Percentiles rank a stretch among this genome's conserved stretches.
These are phyloP conservation scores for Biston stratarius DNA, from an alignment of 2,888 invertebrate species.

Conservation along the genomic window DNA sequence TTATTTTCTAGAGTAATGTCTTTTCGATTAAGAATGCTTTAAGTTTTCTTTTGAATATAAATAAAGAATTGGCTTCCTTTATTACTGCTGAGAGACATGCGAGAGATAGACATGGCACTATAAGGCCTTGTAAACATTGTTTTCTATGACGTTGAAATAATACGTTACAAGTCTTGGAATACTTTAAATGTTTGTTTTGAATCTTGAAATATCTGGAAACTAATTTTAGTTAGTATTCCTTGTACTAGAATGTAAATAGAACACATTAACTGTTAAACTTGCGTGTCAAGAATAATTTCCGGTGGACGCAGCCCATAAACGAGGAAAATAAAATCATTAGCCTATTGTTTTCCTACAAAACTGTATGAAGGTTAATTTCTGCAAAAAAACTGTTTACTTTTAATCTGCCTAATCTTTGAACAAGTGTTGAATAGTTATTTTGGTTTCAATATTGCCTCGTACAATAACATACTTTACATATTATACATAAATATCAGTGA, in stretches of 20 bases:
- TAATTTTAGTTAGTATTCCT: neutral
- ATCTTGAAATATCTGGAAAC: neutral
- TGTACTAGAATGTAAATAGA: constrained; percentile 27
- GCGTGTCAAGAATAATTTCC: constrained; percentile 42
- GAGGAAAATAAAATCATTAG: constrained; percentile 42
- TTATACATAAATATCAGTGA: constrained; percentile 18
- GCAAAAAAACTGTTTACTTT: constrained; percentile 12
- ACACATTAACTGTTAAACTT: constrained; percentile 19
- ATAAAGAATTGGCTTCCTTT: too few species aligned
- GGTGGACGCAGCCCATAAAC: constrained; percentile 34
- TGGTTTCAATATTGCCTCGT: neutral
- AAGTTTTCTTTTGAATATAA: too few species aligned
- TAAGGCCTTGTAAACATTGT: too few species aligned
- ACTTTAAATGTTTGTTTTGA: too few species aligned
- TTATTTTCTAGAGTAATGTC: too few species aligned
- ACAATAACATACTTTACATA: constrained; percentile 2
- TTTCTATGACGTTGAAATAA: too few species aligned
- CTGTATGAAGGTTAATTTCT: neutral
- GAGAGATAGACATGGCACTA: too few species aligned
- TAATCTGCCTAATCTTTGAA: neutral
- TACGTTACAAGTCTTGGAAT: too few species aligned
- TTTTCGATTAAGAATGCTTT: too few species aligned
- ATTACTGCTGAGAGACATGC: too few species aligned
- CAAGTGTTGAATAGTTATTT: neutral
- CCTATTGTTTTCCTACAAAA: constrained; percentile 32